phyloP scores from a whole-genome alignment of 2,888 invertebrate genomes.

The Tricholauxania praeusta region DNA sequence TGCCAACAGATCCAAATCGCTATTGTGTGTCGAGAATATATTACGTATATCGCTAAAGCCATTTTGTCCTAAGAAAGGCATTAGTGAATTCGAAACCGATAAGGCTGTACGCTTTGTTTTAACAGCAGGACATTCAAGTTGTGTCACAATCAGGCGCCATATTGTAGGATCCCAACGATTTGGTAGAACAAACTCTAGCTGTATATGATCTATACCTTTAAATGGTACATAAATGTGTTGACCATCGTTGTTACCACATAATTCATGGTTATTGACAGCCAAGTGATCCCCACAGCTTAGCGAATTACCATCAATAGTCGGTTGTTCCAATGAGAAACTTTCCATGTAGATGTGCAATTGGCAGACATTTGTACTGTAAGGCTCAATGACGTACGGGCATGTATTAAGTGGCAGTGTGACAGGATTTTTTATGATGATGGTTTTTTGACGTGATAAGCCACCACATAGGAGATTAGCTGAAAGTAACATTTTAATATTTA shows the following conservation, averaged over 20 bases:
- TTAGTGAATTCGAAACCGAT: slow-evolving; percentile 31
- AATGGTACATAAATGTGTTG: slow-evolving; percentile 70
- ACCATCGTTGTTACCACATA: slow-evolving; percentile 75
- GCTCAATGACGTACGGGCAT: slow-evolving; percentile 61
- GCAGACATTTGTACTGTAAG: slow-evolving; percentile 61
- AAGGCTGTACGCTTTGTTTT: slow-evolving; percentile 37
- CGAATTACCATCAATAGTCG: slow-evolving; percentile 34
- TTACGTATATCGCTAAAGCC: slow-evolving; percentile 51
- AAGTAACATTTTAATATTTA: neutral
- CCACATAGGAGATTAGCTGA: slow-evolving; percentile 63
- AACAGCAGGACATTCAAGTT: slow-evolving; percentile 70
- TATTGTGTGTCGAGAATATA: slow-evolving; percentile 56
- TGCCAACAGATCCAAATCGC: slow-evolving; percentile 65
- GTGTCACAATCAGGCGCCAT: slow-evolving; percentile 75
- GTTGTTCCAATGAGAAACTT: slow-evolving; percentile 57
- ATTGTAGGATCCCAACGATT: slow-evolving; percentile 58
- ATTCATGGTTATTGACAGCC: slow-evolving; percentile 54
- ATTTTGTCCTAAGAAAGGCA: slow-evolving; percentile 30
- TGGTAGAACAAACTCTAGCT: slow-evolving; percentile 69
- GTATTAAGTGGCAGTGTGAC: slow-evolving; percentile 39
- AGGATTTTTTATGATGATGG: slow-evolving; percentile 62
- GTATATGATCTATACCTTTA: slow-evolving; percentile 61
- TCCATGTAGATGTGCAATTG: slow-evolving; percentile 64
- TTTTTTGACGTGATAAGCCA: slow-evolving; percentile 57
- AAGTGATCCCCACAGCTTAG: slow-evolving; percentile 58